Percentiles rank a stretch among this genome's conserved stretches.
Evolutionary conservation across 2,113 vertebrate species (phyloP).

Genomic region (Labeo rohita): DNA sequence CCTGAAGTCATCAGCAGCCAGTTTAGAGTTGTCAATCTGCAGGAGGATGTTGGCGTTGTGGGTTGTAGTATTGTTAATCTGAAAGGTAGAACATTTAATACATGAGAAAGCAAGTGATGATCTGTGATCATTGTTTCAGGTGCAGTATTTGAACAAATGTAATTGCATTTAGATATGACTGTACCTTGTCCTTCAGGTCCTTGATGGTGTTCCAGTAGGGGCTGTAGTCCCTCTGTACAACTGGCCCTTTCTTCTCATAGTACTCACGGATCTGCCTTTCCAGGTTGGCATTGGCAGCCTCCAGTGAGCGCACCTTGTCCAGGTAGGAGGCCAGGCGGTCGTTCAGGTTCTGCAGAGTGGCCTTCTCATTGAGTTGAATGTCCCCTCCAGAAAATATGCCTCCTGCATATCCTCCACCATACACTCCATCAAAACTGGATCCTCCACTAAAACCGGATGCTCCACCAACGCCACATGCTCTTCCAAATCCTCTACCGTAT

Average conservation of each 20-base stretch:
- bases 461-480: constrained; percentile 37
- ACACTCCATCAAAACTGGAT: too few species aligned
- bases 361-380: constrained; percentile 84
- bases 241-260: constrained; percentile 84
- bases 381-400: constrained; percentile 1
- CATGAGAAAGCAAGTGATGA: background rate
- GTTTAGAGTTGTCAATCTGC: constrained; percentile 82
- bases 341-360: constrained; percentile 95
- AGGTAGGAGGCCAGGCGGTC: constrained; percentile 92
- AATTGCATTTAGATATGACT: background rate
- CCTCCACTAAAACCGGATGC: constrained; percentile 37
- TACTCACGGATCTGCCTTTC: constrained; percentile 88
- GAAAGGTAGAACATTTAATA: constrained; percentile 20
- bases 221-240: constrained; percentile 81
- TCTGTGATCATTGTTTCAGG: background rate
- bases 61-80: constrained; percentile 82
- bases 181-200: constrained; percentile 66
- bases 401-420: constrained; percentile 11
- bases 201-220: constrained; percentile 86
- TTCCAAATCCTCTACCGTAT: constrained; percentile 51
- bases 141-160: background rate
- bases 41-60: constrained; percentile 72
- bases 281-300: constrained; percentile 83
- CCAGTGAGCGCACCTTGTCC: constrained; percentile 88
- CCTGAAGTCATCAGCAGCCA: constrained; percentile 93